Evolutionary conservation across 2,888 invertebrate species (phyloP), one percentile per base, ranked within the genome.

Genomic region (Lepidonotus clava): DNA sequence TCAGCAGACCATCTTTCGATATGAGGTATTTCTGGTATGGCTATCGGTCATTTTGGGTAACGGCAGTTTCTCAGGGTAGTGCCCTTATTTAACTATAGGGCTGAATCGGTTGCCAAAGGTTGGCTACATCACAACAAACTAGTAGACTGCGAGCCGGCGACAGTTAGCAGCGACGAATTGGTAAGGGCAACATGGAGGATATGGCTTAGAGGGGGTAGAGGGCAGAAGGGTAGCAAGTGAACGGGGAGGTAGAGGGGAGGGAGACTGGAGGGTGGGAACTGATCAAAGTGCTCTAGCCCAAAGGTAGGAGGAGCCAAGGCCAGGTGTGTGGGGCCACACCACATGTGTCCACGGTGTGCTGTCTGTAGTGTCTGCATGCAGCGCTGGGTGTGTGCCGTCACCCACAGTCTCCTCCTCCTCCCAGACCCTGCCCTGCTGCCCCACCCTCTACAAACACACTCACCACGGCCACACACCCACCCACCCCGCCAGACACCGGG

Each of bases 261-360:
- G 61, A 28, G 28, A 61, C 24, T 61, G 61, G 24, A 21, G 76
- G 40, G 76, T 76, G 76, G 76, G 76, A 76, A 76, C 36, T 76
- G 76, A 76, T 76, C 76, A 76, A 76, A 76, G 76, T 21, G 24
- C 14, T n/a, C 38, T n/a, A 36, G 76, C 76, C 76, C 76, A 76
- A 36, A 76, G 76, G 76, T 76, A 76, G n/a, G 40, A 18, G 18
- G 11, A 18, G 21, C 40, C 76, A 76, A 76, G 76, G 76, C 38
- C 76, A 38, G 36, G 38, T 76, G 76, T 24, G 76, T 11, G 40
- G 40, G 40, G 76, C 14, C 36, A 21, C 36, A 38, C 76, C 76
- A 76, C 40, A 76, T 76, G 76, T 76, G 76, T n/a, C 76, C 76
- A 76, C 21, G 53, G 11, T 11, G n/a, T 18, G 53, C 1, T 53